These are phyloP conservation scores for Tragelaphus imberbis DNA, from an alignment of 2,113 vertebrate species.

Conservation along the genomic window DNA sequence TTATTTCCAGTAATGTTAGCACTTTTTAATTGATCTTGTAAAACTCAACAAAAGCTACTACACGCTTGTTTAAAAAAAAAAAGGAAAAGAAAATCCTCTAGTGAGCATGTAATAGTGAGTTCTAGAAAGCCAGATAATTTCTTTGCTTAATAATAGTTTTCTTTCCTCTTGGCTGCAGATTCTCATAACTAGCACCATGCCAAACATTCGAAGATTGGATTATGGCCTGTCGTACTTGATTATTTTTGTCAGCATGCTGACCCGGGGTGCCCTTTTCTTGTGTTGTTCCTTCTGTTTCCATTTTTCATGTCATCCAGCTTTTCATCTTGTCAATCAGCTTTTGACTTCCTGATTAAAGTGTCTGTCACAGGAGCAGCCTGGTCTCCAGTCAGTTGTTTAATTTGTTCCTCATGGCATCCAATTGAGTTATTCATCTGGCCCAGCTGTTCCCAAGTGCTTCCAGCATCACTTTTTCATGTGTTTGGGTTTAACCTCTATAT, in stretches of 20 bases:
- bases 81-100: slow-evolving; percentile 60
- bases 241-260: slow-evolving; percentile 89
- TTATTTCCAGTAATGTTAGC: slow-evolving; percentile 38
- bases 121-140: slow-evolving; percentile 81
- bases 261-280: slow-evolving; percentile 86
- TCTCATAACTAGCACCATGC: slow-evolving; percentile 83
- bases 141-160: slow-evolving; percentile 84
- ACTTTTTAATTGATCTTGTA: slow-evolving; percentile 67
- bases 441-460: slow-evolving; percentile 88
- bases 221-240: slow-evolving; percentile 87
- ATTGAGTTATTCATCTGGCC: slow-evolving; percentile 87
- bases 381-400: slow-evolving; percentile 87
- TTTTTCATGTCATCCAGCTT: slow-evolving; percentile 90
- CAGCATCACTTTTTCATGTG: slow-evolving; percentile 82
- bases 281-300: slow-evolving; percentile 90
- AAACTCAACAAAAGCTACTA: slow-evolving; percentile 58
- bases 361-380: slow-evolving; percentile 85
- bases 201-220: slow-evolving; percentile 85
- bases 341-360: slow-evolving; percentile 91
- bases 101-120: slow-evolving; percentile 66
- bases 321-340: slow-evolving; percentile 91
- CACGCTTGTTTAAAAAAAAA: slow-evolving; percentile 18
- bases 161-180: slow-evolving; percentile 83
- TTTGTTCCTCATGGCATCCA: slow-evolving; percentile 89
- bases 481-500: slow-evolving; percentile 88